phyloP scores from a whole-genome alignment of 2,888 invertebrate species.

The Athalia rosae region DNA sequence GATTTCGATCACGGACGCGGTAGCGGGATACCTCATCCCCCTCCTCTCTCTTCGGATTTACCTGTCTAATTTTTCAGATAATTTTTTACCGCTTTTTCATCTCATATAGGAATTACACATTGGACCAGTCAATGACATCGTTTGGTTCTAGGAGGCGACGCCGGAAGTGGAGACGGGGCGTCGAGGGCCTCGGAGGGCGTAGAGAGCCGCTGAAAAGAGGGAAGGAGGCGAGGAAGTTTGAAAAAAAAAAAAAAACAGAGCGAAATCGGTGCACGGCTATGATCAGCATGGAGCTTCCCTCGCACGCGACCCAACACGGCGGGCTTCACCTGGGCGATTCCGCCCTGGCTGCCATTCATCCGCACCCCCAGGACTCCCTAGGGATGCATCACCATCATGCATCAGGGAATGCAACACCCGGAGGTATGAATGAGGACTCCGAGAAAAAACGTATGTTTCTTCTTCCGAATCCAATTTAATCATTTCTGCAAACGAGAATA shows the following conservation, averaged over 20 bases:
- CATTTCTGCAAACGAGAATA: background rate
- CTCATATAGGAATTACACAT: no score
- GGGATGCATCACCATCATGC: constrained; percentile 70
- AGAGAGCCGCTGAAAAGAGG: constrained; percentile 62
- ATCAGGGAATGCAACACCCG: constrained; percentile 62
- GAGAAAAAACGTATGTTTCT: constrained; percentile 72
- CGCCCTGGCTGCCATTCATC: constrained; percentile 66
- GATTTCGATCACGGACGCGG: no score
- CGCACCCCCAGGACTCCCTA: constrained; percentile 69
- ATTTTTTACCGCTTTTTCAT: no score
- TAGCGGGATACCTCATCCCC: no score
- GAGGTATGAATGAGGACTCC: constrained; percentile 71
- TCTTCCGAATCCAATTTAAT: constrained; percentile 64
- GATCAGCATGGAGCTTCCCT: constrained; percentile 72
- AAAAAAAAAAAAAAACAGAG: no score
- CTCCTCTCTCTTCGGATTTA: no score
- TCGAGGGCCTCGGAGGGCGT: constrained; percentile 49
- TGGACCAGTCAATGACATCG: no score
- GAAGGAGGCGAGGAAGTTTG: constrained; percentile 52
- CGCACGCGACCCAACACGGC: constrained; percentile 69
- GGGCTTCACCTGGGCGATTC: constrained; percentile 66
- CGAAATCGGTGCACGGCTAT: constrained; percentile 68
- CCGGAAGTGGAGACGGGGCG: background rate
- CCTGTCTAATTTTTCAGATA: no score
- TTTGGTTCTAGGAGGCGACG: background rate